These are phyloP conservation scores for Aulostomus chinensis DNA, from an alignment of 2,797 vertebrate genomes.

Conservation along the genomic window DNA sequence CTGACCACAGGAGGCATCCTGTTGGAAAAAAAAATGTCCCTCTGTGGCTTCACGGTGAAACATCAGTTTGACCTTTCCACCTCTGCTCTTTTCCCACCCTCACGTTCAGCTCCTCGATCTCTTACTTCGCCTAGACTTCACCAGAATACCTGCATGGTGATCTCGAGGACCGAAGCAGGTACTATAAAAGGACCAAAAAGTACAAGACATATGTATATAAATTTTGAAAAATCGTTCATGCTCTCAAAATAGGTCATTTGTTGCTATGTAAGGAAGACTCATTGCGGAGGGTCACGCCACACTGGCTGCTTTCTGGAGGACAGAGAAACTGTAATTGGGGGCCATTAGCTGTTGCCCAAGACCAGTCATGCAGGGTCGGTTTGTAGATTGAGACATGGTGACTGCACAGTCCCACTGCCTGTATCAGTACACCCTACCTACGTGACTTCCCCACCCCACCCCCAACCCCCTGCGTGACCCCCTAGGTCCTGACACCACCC, in stretches of 20 bases:
- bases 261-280: conserved; percentile 52
- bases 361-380: conserved; percentile 69
- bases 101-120: background rate
- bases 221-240: background rate
- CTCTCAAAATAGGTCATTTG: conserved; percentile 6
- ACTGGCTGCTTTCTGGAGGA: conserved; percentile 75
- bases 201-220: too few species aligned
- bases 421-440: conserved; percentile 66
- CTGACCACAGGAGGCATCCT: conserved; percentile 79
- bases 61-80: conserved; percentile 78
- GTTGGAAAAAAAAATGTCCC: conserved; percentile 78
- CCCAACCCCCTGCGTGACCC: conserved; percentile 36
- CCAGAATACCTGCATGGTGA: too few species aligned
- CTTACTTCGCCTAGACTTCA: conserved; percentile 44
- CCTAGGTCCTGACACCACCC: conserved; percentile 14
- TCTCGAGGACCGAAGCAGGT: too few species aligned
- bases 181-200: too few species aligned
- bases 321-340: conserved; percentile 76
- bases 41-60: conserved; percentile 61
- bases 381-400: conserved; percentile 75
- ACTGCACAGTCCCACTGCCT: conserved; percentile 69
- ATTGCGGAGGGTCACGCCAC: conserved; percentile 70
- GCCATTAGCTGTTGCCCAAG: conserved; percentile 71
- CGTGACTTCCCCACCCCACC: conserved; percentile 50
- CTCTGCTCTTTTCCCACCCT: conserved; percentile 54